Evolutionary conservation across 2,888 invertebrate genomes (phyloP).

Genomic region (Malthinus flaveolus): DNA sequence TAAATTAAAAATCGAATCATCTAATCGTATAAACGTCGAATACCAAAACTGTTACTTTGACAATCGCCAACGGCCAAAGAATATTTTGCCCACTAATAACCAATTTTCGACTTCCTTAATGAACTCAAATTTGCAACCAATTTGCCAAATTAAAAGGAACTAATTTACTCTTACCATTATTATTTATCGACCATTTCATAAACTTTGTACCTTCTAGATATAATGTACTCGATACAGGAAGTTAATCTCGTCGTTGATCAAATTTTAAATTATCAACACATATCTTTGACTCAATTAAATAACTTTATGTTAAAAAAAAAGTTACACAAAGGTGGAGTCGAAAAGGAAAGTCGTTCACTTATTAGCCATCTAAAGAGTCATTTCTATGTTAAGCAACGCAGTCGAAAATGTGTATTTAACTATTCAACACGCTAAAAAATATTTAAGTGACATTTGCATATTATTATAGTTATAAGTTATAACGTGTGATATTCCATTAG

Average conservation of each 20-base stretch:
- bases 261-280: background rate
- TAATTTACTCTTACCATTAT: background rate
- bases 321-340: conserved; percentile 29
- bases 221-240: background rate
- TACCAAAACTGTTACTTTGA: too few species aligned
- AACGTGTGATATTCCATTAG: background rate
- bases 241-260: conserved; percentile 3
- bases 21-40: too few species aligned
- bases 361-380: conserved; percentile 21
- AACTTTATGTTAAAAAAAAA: conserved; percentile 15
- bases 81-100: too few species aligned
- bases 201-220: too few species aligned
- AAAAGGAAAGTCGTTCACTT: conserved; percentile 32
- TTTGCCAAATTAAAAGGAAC: too few species aligned
- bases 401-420: background rate
- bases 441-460: background rate
- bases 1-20: too few species aligned
- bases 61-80: too few species aligned
- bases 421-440: background rate
- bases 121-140: too few species aligned
- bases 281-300: conserved; percentile 14
- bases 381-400: conserved; percentile 13
- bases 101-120: too few species aligned
- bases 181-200: background rate
- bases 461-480: too few species aligned